Conservation (phyloP, 23 tunicate species). For the Halocynthia roretzi region DNA sequence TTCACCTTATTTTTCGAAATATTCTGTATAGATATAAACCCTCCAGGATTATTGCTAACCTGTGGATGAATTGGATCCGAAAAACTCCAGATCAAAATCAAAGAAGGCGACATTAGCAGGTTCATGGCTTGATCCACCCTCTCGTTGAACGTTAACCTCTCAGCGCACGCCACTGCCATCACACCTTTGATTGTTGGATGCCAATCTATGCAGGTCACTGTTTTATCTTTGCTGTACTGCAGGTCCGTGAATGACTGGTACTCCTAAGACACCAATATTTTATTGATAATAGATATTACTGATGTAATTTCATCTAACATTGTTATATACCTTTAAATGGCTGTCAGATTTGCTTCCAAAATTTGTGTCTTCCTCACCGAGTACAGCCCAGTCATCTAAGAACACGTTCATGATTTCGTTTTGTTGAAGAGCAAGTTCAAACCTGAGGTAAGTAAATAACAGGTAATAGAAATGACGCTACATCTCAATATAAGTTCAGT, state of each 20-base stretch:
- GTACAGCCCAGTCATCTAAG: constrained; percentile 73
- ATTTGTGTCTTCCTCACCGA: constrained; percentile 84
- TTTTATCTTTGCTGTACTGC: constrained; percentile 84
- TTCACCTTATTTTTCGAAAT: too few species aligned
- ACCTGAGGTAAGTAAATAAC: constrained; percentile 17
- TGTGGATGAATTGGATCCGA: constrained; percentile 99
- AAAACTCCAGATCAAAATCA: constrained; percentile 96
- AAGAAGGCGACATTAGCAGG: constrained; percentile 59
- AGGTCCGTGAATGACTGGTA: constrained; percentile 95
- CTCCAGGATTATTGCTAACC: constrained; percentile 21
- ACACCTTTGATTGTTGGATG: constrained; percentile 94
- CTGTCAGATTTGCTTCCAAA: constrained; percentile 85
- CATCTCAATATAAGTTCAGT: too few species aligned
- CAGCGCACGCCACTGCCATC: constrained; percentile 87
- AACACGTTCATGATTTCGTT: constrained; percentile 75
- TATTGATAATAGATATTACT: too few species aligned
- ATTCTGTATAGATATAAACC: too few species aligned
- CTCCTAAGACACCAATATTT: constrained; percentile 45
- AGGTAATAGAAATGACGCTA: too few species aligned
- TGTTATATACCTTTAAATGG: constrained; percentile 51
- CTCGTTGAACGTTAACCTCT: constrained; percentile 65
- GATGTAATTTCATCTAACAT: too few species aligned
- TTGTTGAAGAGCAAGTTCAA: constrained; percentile 80
- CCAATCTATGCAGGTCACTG: constrained; percentile 89
- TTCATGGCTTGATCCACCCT: constrained; percentile 71